Conservation (phyloP, 1,140 invertebrate species). For the Anastrepha ludens region DNA sequence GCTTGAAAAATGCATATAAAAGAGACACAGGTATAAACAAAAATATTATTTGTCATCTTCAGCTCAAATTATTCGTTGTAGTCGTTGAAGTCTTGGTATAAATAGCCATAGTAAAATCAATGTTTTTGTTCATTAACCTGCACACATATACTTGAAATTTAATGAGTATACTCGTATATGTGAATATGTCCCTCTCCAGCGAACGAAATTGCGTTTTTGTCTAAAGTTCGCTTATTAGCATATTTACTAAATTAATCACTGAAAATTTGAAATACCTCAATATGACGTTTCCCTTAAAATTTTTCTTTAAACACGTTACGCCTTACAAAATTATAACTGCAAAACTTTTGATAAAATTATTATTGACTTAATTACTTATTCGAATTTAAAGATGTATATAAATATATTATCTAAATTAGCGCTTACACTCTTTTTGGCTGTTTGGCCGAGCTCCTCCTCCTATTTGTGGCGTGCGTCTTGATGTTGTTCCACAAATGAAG, state of each 20-base stretch:
- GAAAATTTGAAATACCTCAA: constrained; percentile 1
- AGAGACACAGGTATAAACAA: background rate
- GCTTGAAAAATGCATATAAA: background rate
- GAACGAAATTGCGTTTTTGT: background rate
- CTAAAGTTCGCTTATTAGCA: constrained; percentile 10
- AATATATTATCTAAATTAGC: too few relatives aligned
- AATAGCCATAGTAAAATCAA: constrained; percentile 13
- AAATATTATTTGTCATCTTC: constrained; percentile 24
- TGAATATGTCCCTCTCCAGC: background rate
- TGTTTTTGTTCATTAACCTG: constrained; percentile 43
- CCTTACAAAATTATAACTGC: background rate
- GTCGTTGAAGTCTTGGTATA: background rate
- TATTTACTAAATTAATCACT: constrained; percentile 33
- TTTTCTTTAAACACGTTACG: background rate
- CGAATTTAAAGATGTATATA: too few relatives aligned
- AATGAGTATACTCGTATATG: background rate
- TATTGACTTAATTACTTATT: background rate
- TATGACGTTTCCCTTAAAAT: background rate
- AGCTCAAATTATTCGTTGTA: background rate
- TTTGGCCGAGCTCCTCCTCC: too few relatives aligned
- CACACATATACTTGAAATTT: background rate
- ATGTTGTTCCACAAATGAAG: too few relatives aligned
- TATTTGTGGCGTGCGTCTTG: too few relatives aligned
- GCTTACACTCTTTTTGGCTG: too few relatives aligned
- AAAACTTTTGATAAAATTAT: background rate